These are phyloP conservation scores for Zaprionus ornatus DNA, from an alignment of 1,140 invertebrate genomes.

Conservation along the genomic window DNA sequence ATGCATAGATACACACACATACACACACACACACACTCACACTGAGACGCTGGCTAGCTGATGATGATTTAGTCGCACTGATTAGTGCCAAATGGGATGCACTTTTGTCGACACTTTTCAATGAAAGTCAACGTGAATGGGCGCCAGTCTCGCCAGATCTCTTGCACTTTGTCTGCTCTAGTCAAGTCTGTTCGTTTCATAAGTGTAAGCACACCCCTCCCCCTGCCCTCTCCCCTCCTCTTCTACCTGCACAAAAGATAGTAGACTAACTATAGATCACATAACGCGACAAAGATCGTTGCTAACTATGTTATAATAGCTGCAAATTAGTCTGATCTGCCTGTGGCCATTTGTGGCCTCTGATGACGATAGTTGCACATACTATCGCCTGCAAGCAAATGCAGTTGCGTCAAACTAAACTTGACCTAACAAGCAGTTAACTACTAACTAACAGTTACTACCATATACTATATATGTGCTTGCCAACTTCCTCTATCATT, in stretches of 20 bases:
- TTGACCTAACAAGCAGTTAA: background rate
- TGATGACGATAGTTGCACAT: background rate
- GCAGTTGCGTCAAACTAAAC: background rate
- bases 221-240: background rate
- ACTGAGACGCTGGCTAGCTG: constrained; percentile 17
- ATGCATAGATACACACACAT: constrained; percentile 13
- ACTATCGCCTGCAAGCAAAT: background rate
- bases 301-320: constrained; percentile 2
- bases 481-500: background rate
- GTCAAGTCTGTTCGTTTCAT: constrained; percentile 12
- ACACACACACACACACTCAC: constrained; percentile 26
- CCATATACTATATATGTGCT: background rate
- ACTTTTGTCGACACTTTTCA: constrained; percentile 48
- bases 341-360: background rate
- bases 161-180: constrained; percentile 11
- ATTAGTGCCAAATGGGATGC: constrained; percentile 68
- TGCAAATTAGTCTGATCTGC: background rate
- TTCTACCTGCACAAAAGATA: too few relatives aligned
- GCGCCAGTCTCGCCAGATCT: constrained; percentile 24
- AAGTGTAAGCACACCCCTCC: constrained; percentile 4
- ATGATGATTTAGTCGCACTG: constrained; percentile 44
- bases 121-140: constrained; percentile 32
- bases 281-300: background rate
- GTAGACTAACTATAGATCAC: background rate
- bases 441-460: background rate